Base-by-base conservation (phyloP, 1,140 invertebrate species). In the Manduca sexta region DNA sequence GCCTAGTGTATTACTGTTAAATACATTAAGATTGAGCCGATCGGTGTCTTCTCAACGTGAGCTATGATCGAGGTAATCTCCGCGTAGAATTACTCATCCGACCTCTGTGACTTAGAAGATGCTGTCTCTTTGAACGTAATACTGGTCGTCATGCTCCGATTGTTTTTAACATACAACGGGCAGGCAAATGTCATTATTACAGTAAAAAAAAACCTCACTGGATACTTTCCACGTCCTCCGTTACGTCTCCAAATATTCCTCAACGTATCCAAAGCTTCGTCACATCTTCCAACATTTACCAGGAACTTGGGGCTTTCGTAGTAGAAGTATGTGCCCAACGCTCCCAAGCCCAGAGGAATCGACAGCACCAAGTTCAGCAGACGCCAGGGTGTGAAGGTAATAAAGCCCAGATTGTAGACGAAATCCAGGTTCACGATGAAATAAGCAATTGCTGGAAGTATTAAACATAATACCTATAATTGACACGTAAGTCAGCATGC, bases 281-380 rank as follows among this genome's bases (percentile, higher is more conserved):
- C 62, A 8, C 79, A 55, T 13, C 84, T 69, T 59, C 88, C 88
- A 60, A 79, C 82, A 18, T 84, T 69, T 3, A 91, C 72, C 0
- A 91, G 73, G 66, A 88, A 93, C 58, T 92, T 91, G 1, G 92
- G 91, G 64, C 91, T 92, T 64, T 93, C 92, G 0, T 90, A 90
- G 56, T 91, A 89, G 31, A 87, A 84, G 7, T 86, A 70, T 12
- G 92, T 71, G 0, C 87, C 56, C 0, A 89, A 34, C 2, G 87
- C 88, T 0, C 88, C 89, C 0, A 88, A 43, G 0, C 46, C 52
- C 16, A 49, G 18, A 2, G 41, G 46, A 2, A 54, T 26, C 2
- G 52, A 45, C 14, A 54, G 30, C 1, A 30, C 35, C 2, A 54
- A 13, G 13, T 45, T 40, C 11, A 54, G 41, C 10, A 49, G 41